phyloP scores from a whole-genome alignment of 1,140 invertebrate genomes.

The Hydropsyche tenuis region DNA sequence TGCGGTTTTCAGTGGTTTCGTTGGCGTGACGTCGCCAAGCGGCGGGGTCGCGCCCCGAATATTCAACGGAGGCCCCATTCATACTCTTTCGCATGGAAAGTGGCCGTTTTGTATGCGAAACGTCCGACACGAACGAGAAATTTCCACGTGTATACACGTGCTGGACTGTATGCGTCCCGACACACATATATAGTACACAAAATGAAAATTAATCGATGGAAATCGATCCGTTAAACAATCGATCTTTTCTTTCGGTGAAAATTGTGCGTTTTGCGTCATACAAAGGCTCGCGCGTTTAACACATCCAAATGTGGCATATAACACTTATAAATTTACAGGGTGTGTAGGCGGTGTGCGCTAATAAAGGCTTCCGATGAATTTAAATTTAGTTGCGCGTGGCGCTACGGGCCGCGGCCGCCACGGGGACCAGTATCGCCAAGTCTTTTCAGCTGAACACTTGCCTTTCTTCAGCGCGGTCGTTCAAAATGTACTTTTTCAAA shows the following conservation, averaged over 20 bases:
- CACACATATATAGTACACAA: too few relatives aligned
- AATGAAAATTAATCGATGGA: too few relatives aligned
- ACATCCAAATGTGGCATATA: not conserved
- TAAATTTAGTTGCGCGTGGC: conserved; percentile 32
- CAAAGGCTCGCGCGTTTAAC: not conserved
- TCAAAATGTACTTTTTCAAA: not conserved
- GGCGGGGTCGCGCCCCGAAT: conserved; percentile 28
- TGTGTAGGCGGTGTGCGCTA: conserved; percentile 6
- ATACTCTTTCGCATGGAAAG: conserved; percentile 60
- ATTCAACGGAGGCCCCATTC: conserved; percentile 54
- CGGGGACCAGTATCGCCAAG: conserved; percentile 22
- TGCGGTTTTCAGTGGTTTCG: too few relatives aligned
- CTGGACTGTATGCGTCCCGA: not conserved
- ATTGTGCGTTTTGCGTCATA: too few relatives aligned
- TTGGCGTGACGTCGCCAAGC: not conserved
- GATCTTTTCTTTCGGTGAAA: too few relatives aligned
- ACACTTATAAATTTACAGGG: not conserved
- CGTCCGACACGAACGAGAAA: not conserved
- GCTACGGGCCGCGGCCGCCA: not conserved
- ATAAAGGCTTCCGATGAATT: conserved; percentile 34
- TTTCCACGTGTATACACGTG: not conserved
- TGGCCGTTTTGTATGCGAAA: conserved; percentile 57
- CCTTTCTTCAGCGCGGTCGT: conserved; percentile 23
- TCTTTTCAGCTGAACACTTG: conserved; percentile 35
- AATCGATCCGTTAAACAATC: too few relatives aligned